Evolutionary conservation across 2,888 invertebrate species (phyloP), one percentile per base, ranked within the genome.

Genomic region (Patella caerulea): DNA sequence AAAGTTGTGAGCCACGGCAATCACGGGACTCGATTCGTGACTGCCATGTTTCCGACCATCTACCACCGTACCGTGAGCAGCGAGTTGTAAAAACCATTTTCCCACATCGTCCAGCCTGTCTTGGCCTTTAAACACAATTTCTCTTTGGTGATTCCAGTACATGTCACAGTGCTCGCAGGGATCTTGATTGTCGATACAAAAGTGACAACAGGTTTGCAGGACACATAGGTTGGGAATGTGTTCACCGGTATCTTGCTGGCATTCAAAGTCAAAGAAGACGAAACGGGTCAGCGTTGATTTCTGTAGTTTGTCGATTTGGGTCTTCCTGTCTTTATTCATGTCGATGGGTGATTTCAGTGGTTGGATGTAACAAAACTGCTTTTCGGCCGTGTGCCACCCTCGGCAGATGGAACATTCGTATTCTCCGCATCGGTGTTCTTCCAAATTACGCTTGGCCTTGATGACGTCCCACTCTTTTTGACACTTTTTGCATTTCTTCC

Each of bases 141-240:
- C n/a, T 65, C 24, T 2, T 5, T n/a, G 2, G 0, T n/a, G n/a
- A 3, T 65, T n/a, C 65, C 65, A 65, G 17, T n/a, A n/a, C 3
- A 11, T 11, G 2, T 65, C 65, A 5, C 65, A 65, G 65, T 65
- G 24, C 9, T n/a, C 9, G 12, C 65, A 65, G n/a, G n/a, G n/a
- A 2, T n/a, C 19, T 3, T n/a, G 9, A 2, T n/a, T 3, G 2
- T 65, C 12, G 24, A 65, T 65, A 5, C 65, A 65, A 14, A 65
- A 65, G 24, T 65, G 65, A 19, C 65, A 65, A 3, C n/a, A 65
- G 1, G 24, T 2, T 0, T 65, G 65, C 3, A 65, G 24, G 5
- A 65, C 65, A n/a, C 65, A 65, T 14, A 65, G 24, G 65, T 65
- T 65, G n/a, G 65, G 65, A 19, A 59, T 17, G 59, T 59, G 59